phyloP scores from a whole-genome alignment of 2,113 vertebrate genomes.

The Hyperoodon ampullatus region DNA sequence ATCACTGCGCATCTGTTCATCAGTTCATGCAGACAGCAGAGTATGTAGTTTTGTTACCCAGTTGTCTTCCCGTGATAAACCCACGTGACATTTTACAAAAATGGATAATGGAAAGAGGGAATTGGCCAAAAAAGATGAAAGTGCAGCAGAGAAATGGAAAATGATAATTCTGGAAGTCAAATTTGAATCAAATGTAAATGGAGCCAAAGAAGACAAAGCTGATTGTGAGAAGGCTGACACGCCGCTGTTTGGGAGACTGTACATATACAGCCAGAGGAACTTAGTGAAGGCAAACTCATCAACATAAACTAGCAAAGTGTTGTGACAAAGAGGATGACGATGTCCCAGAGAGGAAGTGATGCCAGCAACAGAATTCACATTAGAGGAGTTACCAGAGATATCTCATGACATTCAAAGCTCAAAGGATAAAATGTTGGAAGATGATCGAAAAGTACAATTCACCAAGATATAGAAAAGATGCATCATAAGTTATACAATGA shows the following conservation, averaged over 20 bases:
- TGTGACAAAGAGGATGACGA: background rate
- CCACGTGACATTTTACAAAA: background rate
- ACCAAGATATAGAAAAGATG: too few species aligned
- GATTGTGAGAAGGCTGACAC: background rate
- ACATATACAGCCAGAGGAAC: background rate
- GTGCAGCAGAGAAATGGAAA: background rate
- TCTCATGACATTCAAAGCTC: background rate
- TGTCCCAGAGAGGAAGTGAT: background rate
- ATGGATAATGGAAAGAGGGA: too few species aligned
- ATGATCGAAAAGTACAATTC: background rate
- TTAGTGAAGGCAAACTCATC: background rate
- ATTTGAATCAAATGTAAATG: rapidly evolving
- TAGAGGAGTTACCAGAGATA: background rate
- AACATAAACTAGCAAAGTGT: background rate
- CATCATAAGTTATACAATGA: background rate
- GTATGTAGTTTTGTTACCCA: too few species aligned
- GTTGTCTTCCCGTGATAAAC: too few species aligned
- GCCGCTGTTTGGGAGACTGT: rapidly evolving
- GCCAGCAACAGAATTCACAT: background rate
- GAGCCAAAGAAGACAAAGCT: background rate
- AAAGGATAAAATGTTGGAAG: background rate
- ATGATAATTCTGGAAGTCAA: background rate
- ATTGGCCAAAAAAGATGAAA: background rate
- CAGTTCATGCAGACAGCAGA: background rate
- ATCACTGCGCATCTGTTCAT: background rate